Evolutionary conservation across 2,113 vertebrate genomes (phyloP).

Genomic region (Phalacrocorax aristotelis): DNA sequence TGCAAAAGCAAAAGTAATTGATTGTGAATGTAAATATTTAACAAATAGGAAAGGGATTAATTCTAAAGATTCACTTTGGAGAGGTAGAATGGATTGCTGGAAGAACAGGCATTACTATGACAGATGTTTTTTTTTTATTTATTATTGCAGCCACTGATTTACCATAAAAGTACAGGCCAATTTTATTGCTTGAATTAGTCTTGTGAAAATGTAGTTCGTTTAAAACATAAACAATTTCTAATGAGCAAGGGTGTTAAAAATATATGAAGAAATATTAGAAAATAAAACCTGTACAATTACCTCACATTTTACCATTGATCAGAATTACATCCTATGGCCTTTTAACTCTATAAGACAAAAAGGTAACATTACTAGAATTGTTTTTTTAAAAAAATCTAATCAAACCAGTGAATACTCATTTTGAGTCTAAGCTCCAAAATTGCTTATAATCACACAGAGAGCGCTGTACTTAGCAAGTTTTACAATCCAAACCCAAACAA

Average conservation of each 20-base stretch:
- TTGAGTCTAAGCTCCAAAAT: background rate
- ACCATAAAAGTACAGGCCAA: background rate
- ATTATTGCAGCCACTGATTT: background rate
- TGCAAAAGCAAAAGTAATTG: background rate
- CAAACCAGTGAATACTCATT: background rate
- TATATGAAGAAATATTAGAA: background rate
- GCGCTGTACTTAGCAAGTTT: background rate
- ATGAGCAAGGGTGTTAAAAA: background rate
- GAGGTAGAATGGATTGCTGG: background rate
- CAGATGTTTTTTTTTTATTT: constrained; percentile 24
- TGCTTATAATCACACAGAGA: background rate
- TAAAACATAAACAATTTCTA: background rate
- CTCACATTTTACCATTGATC: background rate
- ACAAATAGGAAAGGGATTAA: background rate
- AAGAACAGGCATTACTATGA: background rate
- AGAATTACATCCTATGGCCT: background rate
- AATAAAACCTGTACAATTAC: background rate
- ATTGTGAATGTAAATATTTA: background rate
- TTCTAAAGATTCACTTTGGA: background rate
- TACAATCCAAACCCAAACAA: background rate
- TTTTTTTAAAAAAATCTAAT: background rate
- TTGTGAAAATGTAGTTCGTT: background rate
- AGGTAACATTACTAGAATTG: background rate
- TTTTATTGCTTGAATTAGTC: constrained; percentile 15
- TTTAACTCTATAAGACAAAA: background rate